Evolutionary conservation across 2,888 invertebrate species (phyloP), one percentile per base, ranked within the genome.

Genomic region (Apodemia mormo): DNA sequence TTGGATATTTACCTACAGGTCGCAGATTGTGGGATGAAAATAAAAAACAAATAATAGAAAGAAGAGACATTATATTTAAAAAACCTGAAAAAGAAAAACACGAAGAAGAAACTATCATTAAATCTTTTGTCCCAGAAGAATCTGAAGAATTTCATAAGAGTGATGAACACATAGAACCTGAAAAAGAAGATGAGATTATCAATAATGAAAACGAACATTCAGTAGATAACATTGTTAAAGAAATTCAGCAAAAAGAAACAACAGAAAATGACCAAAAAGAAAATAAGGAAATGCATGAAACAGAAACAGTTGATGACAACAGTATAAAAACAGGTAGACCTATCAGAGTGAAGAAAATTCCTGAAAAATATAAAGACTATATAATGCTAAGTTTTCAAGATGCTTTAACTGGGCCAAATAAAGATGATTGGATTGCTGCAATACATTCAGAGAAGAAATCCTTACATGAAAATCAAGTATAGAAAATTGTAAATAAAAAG

Each of bases 401-500:
- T 64, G 68, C 68, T 9, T 29, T 52, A 14, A 68, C 10, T n/a
- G 22, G 64, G 9, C 9, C 8, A 49, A 52, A 68, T 9, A 67
- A 54, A n/a, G 14, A 29, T 14, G 33, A 37, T 29, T 67, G 56
- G 67, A 14, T 37, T 10, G 54, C 14, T 14, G 54, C 54, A 54
- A 37, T 67, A 37, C 22, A 56, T 14, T 30, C 29, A 14, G 68
- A 68, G 52, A 64, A 64, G 40, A 52, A 65, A 8, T 68, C 65
- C 14, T 30, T 54, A 29, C n/a, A n/a, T 37, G 12, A 68, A 52
- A 68, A 68, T 65, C 10, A 68, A 33, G 8, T 12, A 30, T 68
- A 65, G 68, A 65, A 65, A 65, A 52, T 68, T 2, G 65, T 69
- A 14, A 49, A 66, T 43, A 40, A 66, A 61, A 30, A 58, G 58